Base-by-base conservation (phyloP, 2,888 invertebrate genomes). In the Thera britannica region DNA sequence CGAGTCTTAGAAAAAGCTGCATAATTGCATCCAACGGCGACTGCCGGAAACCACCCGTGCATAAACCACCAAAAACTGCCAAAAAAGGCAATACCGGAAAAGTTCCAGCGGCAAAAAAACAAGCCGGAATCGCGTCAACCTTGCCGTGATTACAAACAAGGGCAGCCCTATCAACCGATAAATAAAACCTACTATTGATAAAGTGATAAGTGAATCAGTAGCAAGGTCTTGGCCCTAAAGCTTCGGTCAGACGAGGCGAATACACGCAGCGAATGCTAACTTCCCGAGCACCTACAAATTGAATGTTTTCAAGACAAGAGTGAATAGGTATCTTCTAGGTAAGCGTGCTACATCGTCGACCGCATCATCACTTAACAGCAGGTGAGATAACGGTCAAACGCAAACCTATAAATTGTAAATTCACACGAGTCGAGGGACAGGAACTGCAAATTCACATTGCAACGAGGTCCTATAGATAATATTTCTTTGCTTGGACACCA, bases 161-260 rank as follows among this genome's bases (percentile, higher is more conserved):
- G 92, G 79, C 87, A 82, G 74, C 90, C 92, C 91, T 89, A 90
- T 91, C 89, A 78, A 62, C 63, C 77, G 87, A 89, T 89, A 89
- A 87, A 84, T 65, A 81, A 84, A 83, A 81, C 83, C 82, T 83
- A 85, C 81, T 83, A 75, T 73, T 84, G 90, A 90, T 86, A 90
- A 85, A 74, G 76, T 75, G 80, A 79, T 83, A 83, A 83, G 67
- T 76, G 75, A 82, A 81, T 79, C 81, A 81, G 81, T 75, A 76
- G 78, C 90, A 89, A 90, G 92, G 90, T 85, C 89, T 81, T 76
- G 82, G 85, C 77, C 83, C 84, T 83, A 82, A 83, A 77, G 9
- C 9, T 46, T 46, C 4, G 2, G 41, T 41, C 41, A 41, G 6
- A 41, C 41, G 41, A 41, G 7, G 41, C 41, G 41, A 41, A 5